Base-by-base conservation (phyloP, 1,140 invertebrate genomes). In the Polyergus mexicanus region DNA sequence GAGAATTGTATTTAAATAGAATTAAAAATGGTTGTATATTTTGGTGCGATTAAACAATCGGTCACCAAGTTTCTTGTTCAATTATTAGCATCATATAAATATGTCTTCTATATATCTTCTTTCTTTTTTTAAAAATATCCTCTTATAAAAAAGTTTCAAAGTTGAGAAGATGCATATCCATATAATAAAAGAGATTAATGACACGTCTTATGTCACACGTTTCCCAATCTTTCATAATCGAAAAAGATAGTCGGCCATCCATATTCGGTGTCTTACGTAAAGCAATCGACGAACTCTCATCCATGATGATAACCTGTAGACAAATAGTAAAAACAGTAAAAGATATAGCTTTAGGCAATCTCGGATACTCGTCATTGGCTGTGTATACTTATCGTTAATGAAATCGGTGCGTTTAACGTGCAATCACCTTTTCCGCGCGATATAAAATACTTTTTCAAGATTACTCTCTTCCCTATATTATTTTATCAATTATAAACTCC, bases 331-430 rank as follows among this genome's bases (percentile, higher is more conserved):
- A 28, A 28, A 28, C 25, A 28, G 0, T 28, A 28, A 28, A 58
- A 66, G n/a, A n/a, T n/a, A 80, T 41, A 32, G 28, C 28, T 54
- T 78, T 54, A 51, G 7, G 47, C 65, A 56, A 66, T 22, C 19
- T 44, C 66, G 66, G 58, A 58, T 16, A 41, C 66, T 19, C 22
- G 25, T 35, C 41, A 80, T 80, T 38, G 65, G 5, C 16, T 22
- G 28, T 11, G 32, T 56, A 47, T 32, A 41, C 51, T 56, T 28
- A 19, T 19, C 19, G 13, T 51, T 3, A 58, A 68, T 71, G 51
- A 71, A 71, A 71, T 81, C 51, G 44, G 16, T 81, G 35, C 77
- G 44, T 81, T 81, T 35, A 69, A 65, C 19, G 38, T 76, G 25
- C 10, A 80, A 80, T 81, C 58, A 72, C 54, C 8, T 7, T 8